phyloP scores from a whole-genome alignment of 1,140 invertebrate species.

The Vanessa atalanta region DNA sequence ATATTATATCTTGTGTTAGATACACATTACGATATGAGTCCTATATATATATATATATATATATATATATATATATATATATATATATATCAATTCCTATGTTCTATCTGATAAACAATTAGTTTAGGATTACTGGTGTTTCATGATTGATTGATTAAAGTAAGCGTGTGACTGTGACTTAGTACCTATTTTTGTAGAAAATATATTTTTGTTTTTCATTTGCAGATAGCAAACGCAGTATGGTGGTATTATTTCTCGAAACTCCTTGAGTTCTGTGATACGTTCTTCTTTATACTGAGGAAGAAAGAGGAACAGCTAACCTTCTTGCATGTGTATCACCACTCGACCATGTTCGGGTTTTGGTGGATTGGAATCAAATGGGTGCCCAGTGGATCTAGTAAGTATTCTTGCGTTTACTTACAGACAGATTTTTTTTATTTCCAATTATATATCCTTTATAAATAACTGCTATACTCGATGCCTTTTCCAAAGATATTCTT shows the following conservation, averaged over 20 bases:
- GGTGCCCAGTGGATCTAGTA: conserved; percentile 96
- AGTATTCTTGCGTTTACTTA: conserved; percentile 64
- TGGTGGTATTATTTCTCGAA: conserved; percentile 99
- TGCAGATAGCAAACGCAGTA: conserved; percentile 93
- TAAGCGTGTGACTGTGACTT: neutral
- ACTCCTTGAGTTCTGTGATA: conserved; percentile 95
- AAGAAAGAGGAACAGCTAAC: conserved; percentile 94
- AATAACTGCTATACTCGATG: no score
- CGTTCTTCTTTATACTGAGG: conserved; percentile 93
- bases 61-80: no score
- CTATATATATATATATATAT: no score
- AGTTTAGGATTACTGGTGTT: neutral
- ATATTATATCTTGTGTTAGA: no score
- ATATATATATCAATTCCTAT: no score
- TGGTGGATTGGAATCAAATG: conserved; percentile 99
- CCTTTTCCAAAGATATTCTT: no score
- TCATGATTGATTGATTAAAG: no score
- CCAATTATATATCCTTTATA: no score
- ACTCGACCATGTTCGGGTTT: conserved; percentile 94
- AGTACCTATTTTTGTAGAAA: neutral
- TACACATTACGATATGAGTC: no score
- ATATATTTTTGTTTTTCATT: neutral
- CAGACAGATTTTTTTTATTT: neutral
- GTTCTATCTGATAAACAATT: no score
- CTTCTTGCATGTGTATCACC: conserved; percentile 95